A percentile compares a stretch with the other conserved stretches of the same genome.
Evolutionary conservation across 2,113 vertebrate species (phyloP).

Genomic region (Thunnus maccoyii): DNA sequence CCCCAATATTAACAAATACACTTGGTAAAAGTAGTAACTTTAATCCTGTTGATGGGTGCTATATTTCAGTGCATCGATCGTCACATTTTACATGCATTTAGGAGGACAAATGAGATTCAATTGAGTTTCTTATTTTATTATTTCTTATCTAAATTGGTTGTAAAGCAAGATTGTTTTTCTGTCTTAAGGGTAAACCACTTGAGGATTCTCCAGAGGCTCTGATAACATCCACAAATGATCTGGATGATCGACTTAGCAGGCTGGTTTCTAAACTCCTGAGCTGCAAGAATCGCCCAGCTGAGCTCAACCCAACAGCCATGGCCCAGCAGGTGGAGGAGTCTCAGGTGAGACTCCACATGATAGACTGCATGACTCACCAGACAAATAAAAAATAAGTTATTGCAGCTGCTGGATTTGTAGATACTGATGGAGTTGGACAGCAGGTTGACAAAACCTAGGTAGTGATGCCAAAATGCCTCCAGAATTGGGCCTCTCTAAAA

Average conservation of each 20-base stretch:
- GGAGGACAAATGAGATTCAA: too few relatives aligned
- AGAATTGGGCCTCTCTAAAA: not conserved
- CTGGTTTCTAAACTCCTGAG: constrained; percentile 84
- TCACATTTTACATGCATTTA: too few relatives aligned
- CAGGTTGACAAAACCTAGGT: not conserved
- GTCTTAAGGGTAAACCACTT: constrained; percentile 57
- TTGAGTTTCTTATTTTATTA: too few relatives aligned
- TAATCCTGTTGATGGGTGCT: too few relatives aligned
- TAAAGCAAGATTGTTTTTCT: not conserved
- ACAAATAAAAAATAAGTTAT: not conserved
- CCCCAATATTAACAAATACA: not conserved
- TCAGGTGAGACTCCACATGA: constrained; percentile 83
- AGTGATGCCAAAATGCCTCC: not conserved
- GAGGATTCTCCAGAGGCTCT: constrained; percentile 49
- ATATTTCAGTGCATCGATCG: too few relatives aligned
- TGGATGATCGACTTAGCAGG: constrained; percentile 79
- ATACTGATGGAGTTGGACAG: not conserved
- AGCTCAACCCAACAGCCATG: constrained; percentile 86
- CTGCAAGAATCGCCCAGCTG: constrained; percentile 85
- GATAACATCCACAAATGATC: constrained; percentile 51
- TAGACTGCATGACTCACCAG: not conserved
- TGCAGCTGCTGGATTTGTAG: not conserved
- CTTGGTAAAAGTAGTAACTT: too few relatives aligned
- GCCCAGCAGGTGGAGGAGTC: constrained; percentile 88
- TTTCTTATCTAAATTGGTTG: not conserved